phyloP scores from a whole-genome alignment of 2,113 vertebrate species.

The Plotosus lineatus region DNA sequence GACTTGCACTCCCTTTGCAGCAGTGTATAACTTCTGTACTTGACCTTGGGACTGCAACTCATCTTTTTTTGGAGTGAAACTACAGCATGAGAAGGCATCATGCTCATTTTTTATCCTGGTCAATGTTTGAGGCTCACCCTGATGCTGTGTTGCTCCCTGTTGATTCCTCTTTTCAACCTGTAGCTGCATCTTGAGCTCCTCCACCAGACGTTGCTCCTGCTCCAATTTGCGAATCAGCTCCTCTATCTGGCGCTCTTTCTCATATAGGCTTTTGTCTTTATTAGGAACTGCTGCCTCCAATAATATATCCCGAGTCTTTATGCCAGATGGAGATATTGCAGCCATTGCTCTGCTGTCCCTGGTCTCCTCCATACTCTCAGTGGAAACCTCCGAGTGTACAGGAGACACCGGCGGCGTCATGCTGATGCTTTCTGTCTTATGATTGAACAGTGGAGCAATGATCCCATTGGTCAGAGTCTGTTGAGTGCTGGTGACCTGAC shows the following conservation, averaged over 20 bases:
- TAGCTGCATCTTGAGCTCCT: constrained; percentile 94
- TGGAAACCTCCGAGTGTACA: constrained; percentile 78
- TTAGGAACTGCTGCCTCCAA: constrained; percentile 73
- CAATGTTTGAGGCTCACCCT: constrained; percentile 58
- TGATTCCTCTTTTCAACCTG: constrained; percentile 89
- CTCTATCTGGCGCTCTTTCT: constrained; percentile 95
- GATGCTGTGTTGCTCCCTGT: constrained; percentile 67
- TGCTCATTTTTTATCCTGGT: constrained; percentile 65
- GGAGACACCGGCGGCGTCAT: constrained; percentile 87
- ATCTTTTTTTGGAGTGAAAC: constrained; percentile 63
- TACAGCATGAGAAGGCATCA: constrained; percentile 54
- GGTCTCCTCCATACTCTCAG: constrained; percentile 77
- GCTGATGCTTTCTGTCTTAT: constrained; percentile 68
- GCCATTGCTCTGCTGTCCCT: constrained; percentile 76
- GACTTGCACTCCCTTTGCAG: constrained; percentile 69
- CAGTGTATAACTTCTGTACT: constrained; percentile 24
- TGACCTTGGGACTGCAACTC: constrained; percentile 47
- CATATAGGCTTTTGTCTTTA: constrained; percentile 93
- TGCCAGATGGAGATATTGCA: constrained; percentile 72
- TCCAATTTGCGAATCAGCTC: constrained; percentile 95
- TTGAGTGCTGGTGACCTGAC: constrained; percentile 60
- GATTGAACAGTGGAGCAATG: constrained; percentile 67
- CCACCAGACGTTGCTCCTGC: constrained; percentile 94
- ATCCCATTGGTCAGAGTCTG: constrained; percentile 37
- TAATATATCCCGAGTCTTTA: constrained; percentile 63